Conservation (phyloP, 1,140 invertebrate species). For the Meloidogyne exigua region DNA sequence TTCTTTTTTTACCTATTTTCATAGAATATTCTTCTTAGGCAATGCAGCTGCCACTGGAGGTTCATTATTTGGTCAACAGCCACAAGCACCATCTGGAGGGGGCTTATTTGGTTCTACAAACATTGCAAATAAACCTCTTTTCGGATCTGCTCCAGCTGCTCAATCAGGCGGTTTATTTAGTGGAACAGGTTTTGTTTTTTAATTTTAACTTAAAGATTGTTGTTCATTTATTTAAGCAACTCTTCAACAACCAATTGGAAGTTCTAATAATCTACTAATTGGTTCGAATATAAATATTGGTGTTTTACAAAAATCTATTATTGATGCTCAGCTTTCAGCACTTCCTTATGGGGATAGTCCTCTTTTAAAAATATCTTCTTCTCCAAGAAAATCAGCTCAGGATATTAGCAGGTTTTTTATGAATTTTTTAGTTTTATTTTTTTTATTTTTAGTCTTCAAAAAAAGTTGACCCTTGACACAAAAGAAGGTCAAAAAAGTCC, state of each 20-base stretch:
- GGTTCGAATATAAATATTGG: conserved; percentile 31
- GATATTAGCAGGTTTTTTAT: conserved; percentile 22
- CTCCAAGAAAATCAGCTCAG: conserved; percentile 26
- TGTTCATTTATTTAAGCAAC: neutral
- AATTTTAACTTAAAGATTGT: neutral
- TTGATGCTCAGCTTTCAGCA: conserved; percentile 40
- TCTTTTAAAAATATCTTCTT: conserved; percentile 22
- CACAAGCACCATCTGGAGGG: neutral
- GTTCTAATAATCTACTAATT: conserved; percentile 25
- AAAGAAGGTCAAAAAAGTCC: conserved; percentile 6
- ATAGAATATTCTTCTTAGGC: neutral
- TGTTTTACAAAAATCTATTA: conserved; percentile 39
- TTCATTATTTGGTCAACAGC: conserved; percentile 12
- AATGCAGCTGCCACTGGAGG: neutral
- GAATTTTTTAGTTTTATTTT: neutral
- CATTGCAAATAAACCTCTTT: neutral
- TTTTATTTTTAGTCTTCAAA: conserved; percentile 26
- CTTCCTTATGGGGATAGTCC: conserved; percentile 47
- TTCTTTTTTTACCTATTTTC: neutral
- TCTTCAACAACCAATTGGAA: neutral
- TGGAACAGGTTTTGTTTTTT: conserved; percentile 3
- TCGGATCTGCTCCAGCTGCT: neutral
- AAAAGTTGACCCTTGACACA: conserved; percentile 11
- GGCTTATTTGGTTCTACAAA: neutral
- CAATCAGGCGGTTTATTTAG: neutral